phyloP scores from a whole-genome alignment of 2,797 vertebrate genomes.

The Alauda arvensis region DNA sequence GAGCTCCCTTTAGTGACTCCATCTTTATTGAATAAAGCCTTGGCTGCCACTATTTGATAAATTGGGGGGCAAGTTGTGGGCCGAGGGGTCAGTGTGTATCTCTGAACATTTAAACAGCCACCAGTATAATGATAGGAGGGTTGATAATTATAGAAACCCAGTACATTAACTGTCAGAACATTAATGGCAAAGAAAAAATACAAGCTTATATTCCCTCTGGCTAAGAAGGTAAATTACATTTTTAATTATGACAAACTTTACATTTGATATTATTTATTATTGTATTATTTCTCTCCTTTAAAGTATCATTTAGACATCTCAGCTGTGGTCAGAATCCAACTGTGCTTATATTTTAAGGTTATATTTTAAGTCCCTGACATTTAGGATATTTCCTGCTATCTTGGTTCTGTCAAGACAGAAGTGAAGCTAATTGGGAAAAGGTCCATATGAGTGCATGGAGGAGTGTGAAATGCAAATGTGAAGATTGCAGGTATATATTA shows the following conservation, averaged over 20 bases:
- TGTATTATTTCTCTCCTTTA: conserved; percentile 19
- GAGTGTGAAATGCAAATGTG: background rate
- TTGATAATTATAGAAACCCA: conserved; percentile 19
- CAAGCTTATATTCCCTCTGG: background rate
- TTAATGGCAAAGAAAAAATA: background rate
- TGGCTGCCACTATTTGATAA: conserved; percentile 1
- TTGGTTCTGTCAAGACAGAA: background rate
- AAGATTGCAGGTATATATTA: background rate
- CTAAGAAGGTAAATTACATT: conserved; percentile 12
- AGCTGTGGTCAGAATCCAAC: background rate
- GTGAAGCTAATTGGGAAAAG: background rate
- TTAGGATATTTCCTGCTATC: background rate
- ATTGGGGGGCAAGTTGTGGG: background rate
- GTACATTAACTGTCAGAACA: conserved; percentile 10
- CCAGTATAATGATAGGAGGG: background rate
- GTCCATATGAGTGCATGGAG: background rate
- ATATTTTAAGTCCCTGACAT: conserved; percentile 24
- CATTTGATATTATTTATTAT: conserved; percentile 29
- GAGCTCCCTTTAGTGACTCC: background rate
- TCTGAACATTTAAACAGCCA: background rate
- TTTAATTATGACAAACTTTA: conserved; percentile 27
- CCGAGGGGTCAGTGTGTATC: background rate
- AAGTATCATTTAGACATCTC: background rate
- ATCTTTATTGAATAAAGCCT: conserved; percentile 1
- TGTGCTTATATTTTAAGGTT: background rate